Evolutionary conservation across 2,113 vertebrate genomes (phyloP).

Genomic region (Petroica traversi): DNA sequence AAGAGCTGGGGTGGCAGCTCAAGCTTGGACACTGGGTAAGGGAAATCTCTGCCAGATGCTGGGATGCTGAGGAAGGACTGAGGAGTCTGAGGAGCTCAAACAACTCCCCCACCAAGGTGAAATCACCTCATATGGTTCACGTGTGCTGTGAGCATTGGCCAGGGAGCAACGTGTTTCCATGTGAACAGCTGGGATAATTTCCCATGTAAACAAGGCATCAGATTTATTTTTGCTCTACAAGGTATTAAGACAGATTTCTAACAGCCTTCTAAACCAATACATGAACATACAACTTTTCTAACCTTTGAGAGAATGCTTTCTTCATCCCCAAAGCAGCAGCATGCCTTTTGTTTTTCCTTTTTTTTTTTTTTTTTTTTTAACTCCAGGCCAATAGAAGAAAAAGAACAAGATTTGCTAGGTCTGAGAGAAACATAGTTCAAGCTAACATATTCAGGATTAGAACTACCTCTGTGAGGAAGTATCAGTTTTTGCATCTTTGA

Average conservation of each 20-base stretch:
- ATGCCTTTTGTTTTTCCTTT: rapidly evolving
- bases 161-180: not conserved
- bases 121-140: not conserved
- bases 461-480: not conserved
- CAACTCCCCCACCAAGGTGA: not conserved
- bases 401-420: not conserved
- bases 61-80: rapidly evolving
- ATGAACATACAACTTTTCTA: not conserved
- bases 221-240: not conserved
- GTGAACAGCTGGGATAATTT: not conserved
- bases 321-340: not conserved
- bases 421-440: not conserved
- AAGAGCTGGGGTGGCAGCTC: not conserved
- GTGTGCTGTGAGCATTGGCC: rapidly evolving
- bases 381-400: not conserved
- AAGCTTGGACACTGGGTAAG: not conserved
- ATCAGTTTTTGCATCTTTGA: not conserved
- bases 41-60: not conserved
- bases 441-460: not conserved
- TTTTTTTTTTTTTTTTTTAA: rapidly evolving
- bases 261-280: not conserved
- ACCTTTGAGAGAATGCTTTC: not conserved
- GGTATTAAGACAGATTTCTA: not conserved
- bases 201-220: not conserved
- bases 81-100: not conserved